Conservation (phyloP, 2,888 invertebrate genomes). For the Cerastis rubricosa region DNA sequence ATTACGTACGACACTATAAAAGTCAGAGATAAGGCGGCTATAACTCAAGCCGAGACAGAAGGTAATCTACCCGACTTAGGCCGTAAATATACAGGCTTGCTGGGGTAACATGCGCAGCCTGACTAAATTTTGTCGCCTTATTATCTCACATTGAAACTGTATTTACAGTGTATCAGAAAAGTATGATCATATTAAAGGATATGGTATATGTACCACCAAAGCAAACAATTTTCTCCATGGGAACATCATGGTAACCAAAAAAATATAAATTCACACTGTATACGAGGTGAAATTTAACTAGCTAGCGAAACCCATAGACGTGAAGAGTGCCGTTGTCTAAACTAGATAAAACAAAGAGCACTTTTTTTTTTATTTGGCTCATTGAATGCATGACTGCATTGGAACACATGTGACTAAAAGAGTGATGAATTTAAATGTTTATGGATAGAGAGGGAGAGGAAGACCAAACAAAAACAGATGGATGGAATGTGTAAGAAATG, state of each 20-base stretch:
- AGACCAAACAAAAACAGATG: too few relatives aligned
- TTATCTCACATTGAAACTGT: conserved; percentile 17
- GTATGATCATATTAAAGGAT: neutral
- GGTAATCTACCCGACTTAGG: conserved; percentile 66
- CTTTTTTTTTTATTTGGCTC: too few relatives aligned
- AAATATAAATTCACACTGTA: neutral
- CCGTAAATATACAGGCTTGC: conserved; percentile 64
- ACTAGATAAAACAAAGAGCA: neutral
- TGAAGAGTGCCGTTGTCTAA: neutral
- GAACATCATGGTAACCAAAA: neutral
- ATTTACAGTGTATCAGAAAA: neutral
- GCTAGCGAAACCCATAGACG: neutral
- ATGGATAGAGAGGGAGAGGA: too few relatives aligned
- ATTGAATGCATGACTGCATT: too few relatives aligned
- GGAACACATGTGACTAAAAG: too few relatives aligned
- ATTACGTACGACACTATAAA: conserved; percentile 70
- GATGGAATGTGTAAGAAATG: too few relatives aligned
- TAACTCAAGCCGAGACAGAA: conserved; percentile 69
- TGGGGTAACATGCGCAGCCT: conserved; percentile 7
- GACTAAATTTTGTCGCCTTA: conserved; percentile 22
- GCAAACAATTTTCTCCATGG: neutral
- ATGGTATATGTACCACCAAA: neutral
- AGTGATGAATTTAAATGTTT: too few relatives aligned
- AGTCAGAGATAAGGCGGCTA: conserved; percentile 67
- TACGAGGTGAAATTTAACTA: neutral